Evolutionary conservation across 2,113 vertebrate genomes (phyloP).

Genomic region (Nesogale talazaci): DNA sequence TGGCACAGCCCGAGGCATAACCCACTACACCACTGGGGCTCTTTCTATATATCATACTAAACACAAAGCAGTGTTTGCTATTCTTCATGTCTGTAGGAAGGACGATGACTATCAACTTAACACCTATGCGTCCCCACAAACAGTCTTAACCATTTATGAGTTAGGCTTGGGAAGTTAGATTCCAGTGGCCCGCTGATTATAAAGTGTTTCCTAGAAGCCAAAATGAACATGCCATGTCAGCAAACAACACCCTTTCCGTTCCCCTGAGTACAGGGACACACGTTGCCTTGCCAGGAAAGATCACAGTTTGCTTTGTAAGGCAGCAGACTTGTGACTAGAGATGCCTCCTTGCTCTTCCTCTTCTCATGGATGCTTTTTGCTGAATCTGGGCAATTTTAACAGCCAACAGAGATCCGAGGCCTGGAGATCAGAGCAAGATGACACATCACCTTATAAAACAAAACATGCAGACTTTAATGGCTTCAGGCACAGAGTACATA

Average conservation of each 20-base stretch:
- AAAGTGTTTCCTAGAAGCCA: background rate
- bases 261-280: background rate
- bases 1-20: too few relatives aligned
- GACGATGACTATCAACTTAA: background rate
- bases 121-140: background rate
- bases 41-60: background rate
- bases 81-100: accelerated
- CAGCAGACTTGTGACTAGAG: background rate
- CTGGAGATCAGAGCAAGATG: background rate
- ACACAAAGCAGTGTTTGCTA: background rate
- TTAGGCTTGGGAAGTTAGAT: background rate
- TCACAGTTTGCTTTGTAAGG: background rate
- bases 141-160: background rate
- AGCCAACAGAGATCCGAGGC: background rate
- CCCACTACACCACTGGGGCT: too few relatives aligned
- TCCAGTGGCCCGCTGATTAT: background rate
- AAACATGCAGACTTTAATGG: background rate
- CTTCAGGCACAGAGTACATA: background rate
- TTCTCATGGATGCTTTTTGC: background rate
- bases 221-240: too few relatives aligned
- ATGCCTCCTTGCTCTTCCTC: background rate
- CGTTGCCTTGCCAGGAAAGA: background rate
- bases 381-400: too few relatives aligned
- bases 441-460: background rate
- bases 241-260: background rate